phyloP scores from a whole-genome alignment of 2,113 vertebrate species.

The Aspidoscelis tigris region DNA sequence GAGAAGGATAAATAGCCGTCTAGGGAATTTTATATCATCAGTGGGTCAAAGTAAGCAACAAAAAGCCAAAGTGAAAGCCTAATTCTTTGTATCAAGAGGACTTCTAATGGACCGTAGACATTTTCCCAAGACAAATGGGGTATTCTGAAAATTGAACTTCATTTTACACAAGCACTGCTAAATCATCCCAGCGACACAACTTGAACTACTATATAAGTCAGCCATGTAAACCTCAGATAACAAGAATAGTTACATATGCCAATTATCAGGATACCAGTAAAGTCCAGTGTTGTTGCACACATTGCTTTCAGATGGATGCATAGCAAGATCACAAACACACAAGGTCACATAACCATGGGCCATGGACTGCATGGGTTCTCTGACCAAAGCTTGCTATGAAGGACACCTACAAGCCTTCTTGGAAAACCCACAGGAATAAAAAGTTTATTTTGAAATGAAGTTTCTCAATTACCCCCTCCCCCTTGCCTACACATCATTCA shows the following conservation, averaged over 20 bases:
- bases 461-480: too few species aligned
- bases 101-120: slow-evolving; percentile 64
- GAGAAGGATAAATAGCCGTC: slow-evolving; percentile 66
- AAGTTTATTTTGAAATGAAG: too few species aligned
- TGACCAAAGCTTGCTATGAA: too few species aligned
- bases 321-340: too few species aligned
- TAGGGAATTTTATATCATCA: slow-evolving; percentile 68
- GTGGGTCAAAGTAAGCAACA: slow-evolving; percentile 67
- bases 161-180: background rate
- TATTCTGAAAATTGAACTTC: background rate
- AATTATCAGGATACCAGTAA: background rate
- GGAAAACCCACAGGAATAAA: too few species aligned
- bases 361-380: too few species aligned
- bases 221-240: background rate
- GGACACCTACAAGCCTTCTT: too few species aligned
- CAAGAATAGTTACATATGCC: background rate
- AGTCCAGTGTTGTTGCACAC: too few species aligned
- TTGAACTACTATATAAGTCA: background rate
- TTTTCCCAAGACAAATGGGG: background rate
- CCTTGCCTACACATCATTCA: too few species aligned
- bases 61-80: slow-evolving; percentile 46
- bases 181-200: background rate
- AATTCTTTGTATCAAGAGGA: slow-evolving; percentile 62
- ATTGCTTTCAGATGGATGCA: too few species aligned
- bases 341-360: too few species aligned